Evolutionary conservation across 2,888 invertebrate genomes (phyloP), one percentile per base, ranked within the genome.

Genomic region (Nomada fabriciana): DNA sequence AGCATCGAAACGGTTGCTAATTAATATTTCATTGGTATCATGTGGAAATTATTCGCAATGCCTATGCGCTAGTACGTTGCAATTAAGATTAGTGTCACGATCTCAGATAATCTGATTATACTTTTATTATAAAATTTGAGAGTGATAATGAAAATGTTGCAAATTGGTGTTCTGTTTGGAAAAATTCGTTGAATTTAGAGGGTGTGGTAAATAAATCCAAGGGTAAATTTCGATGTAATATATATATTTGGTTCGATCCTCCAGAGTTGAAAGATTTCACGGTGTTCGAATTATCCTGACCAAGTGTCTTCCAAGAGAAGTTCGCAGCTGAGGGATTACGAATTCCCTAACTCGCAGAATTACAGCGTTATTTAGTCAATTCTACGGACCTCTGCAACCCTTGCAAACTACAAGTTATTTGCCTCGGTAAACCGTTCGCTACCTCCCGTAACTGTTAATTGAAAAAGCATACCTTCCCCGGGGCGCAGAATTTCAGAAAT

Each of bases 341-440:
- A 80, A 71, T 80, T 80, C 55, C 57, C 13, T 53, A 67, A 80
- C 67, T 80, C n/a, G 60, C 80, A 29, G 72, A 72, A 80, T 80
- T 79, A 72, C 72, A 72, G 80, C 43, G 67, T 80, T 80, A 79
- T 72, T 71, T 79, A 80, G 72, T 43, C 80, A 72, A 79, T 79
- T 29, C 52, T 9, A 11, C 42, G 29, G 71, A 79, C 80, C 60
- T 10, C 79, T 18, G 65, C 63, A 60, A 50, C 79, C 59, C 47
- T 61, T 42, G 72, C 80, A 23, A 80, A 72, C 69, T 80, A 23
- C 69, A 59, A 81, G 68, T 79, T 80, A 72, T 57, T 60, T 55
- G 61, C 53, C 60, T 55, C 20, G 65, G 23, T 23, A 5, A 36
- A 53, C 52, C 55, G 50, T 23, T 36, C 23, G 15, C 29, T 53